Conservation (phyloP, 2,797 vertebrate genomes). For the Lindbergichthys nudifrons region DNA sequence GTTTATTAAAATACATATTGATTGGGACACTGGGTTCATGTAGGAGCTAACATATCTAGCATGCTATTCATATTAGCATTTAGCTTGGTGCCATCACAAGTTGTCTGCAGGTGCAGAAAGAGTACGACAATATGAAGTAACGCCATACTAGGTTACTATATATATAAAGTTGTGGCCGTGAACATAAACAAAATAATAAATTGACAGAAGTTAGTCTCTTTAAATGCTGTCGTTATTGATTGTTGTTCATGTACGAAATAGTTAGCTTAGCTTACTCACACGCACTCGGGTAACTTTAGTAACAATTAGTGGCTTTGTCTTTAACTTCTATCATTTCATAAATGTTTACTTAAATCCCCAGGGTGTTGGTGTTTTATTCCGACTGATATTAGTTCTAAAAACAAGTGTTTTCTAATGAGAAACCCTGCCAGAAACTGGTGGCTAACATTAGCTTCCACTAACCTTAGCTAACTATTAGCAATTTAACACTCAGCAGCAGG, state of each 20-base stretch:
- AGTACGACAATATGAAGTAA: not conserved
- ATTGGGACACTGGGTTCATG: not conserved
- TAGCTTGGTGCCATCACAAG: slow-evolving; percentile 13
- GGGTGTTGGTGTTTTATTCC: rapidly evolving
- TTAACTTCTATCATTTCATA: not conserved
- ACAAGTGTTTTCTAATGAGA: not conserved
- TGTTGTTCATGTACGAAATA: not conserved
- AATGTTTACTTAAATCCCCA: not conserved
- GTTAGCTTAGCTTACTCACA: not conserved
- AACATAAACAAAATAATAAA: not conserved
- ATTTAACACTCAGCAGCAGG: not conserved
- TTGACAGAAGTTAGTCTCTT: not conserved
- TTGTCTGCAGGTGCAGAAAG: not conserved
- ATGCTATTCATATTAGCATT: slow-evolving; percentile 20
- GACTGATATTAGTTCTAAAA: not conserved
- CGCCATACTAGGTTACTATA: too few species aligned
- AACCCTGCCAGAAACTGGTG: not conserved
- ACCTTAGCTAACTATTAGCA: not conserved
- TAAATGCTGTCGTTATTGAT: not conserved
- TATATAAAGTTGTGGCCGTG: rapidly evolving
- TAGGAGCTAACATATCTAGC: not conserved
- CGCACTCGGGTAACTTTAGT: not conserved
- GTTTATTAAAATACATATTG: not conserved
- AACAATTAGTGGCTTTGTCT: not conserved
- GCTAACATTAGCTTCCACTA: not conserved